These are phyloP conservation scores for Drosophila ambigua DNA, from an alignment of 1,140 invertebrate genomes.

Conservation along the genomic window DNA sequence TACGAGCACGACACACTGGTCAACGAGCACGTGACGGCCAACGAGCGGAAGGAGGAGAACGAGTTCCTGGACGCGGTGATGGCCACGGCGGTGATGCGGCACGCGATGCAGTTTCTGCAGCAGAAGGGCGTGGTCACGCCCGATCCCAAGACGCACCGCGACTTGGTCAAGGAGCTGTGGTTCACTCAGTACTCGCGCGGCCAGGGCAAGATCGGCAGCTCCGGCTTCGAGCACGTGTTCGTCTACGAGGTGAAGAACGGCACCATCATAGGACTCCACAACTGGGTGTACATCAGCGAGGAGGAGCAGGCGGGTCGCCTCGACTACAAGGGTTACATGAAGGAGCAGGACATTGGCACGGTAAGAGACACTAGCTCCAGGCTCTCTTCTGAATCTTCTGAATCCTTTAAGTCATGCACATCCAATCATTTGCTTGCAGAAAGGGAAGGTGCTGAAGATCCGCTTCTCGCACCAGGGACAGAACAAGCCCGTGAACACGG, in stretches of 20 bases:
- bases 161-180: slow-evolving; percentile 91
- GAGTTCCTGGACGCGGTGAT: slow-evolving; percentile 90
- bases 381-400: too few relatives aligned
- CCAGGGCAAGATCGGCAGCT: slow-evolving; percentile 90
- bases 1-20: slow-evolving; percentile 89
- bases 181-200: slow-evolving; percentile 92
- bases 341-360: slow-evolving; percentile 88
- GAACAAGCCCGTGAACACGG: slow-evolving; percentile 90
- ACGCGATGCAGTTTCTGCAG: slow-evolving; percentile 89
- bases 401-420: neutral
- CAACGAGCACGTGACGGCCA: slow-evolving; percentile 91
- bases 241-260: slow-evolving; percentile 91
- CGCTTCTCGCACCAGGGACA: slow-evolving; percentile 90
- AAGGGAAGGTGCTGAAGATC: slow-evolving; percentile 91
- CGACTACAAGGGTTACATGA: slow-evolving; percentile 93
- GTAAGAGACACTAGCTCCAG: slow-evolving; percentile 85
- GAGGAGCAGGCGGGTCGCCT: slow-evolving; percentile 88
- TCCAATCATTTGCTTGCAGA: slow-evolving; percentile 85
- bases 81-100: slow-evolving; percentile 89
- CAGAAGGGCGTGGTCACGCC: slow-evolving; percentile 87
- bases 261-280: slow-evolving; percentile 92
- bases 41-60: slow-evolving; percentile 90
- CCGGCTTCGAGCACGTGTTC: slow-evolving; percentile 95
- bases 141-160: slow-evolving; percentile 88
- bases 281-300: slow-evolving; percentile 93